phyloP scores from a whole-genome alignment of 2,797 vertebrate genomes.

The Mormyrus hasselquistii region DNA sequence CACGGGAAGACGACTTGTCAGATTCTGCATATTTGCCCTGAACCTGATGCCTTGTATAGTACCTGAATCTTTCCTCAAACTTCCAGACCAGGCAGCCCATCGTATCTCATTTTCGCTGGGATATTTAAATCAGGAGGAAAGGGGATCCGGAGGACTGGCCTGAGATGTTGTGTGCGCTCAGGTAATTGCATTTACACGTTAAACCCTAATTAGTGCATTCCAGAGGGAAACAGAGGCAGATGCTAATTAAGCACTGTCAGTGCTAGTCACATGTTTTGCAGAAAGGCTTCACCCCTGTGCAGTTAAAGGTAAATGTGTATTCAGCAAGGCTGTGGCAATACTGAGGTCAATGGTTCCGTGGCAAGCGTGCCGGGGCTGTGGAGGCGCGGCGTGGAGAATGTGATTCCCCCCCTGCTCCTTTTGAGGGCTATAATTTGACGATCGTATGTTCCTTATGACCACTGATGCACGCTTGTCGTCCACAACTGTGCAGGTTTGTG shows the following conservation, averaged over 20 bases:
- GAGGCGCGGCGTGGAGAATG: neutral
- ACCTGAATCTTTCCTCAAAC: neutral
- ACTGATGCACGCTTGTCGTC: neutral
- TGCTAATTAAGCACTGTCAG: constrained; percentile 79
- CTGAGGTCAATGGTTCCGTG: neutral
- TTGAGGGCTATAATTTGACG: neutral
- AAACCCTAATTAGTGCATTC: constrained; percentile 87
- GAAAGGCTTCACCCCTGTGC: neutral
- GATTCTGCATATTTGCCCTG: neutral
- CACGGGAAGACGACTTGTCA: neutral
- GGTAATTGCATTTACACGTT: constrained; percentile 86
- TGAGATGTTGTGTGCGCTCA: constrained; percentile 55
- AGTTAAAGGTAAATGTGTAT: neutral
- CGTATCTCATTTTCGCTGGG: neutral
- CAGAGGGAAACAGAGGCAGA: constrained; percentile 74
- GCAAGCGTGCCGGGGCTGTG: neutral
- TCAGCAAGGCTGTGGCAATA: neutral
- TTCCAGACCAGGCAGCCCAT: neutral
- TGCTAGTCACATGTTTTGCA: constrained; percentile 59
- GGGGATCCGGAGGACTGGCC: constrained; percentile 21
- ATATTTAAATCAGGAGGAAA: constrained; percentile 48
- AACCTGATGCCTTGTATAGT: neutral
- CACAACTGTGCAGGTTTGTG: neutral
- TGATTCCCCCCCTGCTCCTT: neutral
- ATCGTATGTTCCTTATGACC: neutral